These are phyloP conservation scores for Parnassius orleans DNA, from an alignment of 2,888 invertebrate species.

Conservation along the genomic window DNA sequence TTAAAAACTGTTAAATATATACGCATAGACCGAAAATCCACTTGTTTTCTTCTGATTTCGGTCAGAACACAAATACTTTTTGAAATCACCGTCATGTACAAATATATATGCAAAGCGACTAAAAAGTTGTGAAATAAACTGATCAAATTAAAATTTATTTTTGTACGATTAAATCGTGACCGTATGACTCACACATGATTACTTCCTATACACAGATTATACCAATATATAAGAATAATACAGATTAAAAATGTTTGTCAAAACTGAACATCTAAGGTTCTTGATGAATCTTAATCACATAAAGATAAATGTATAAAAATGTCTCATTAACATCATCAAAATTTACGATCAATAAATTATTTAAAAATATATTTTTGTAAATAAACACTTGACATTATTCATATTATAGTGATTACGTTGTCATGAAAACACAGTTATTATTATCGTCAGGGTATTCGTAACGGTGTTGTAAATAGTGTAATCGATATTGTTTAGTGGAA, in stretches of 20 bases:
- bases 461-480: constrained; percentile 29
- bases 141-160: constrained; percentile 3
- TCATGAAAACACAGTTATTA: constrained; percentile 2
- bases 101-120: constrained; percentile 11
- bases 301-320: not conserved
- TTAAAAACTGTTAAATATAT: constrained; percentile 2
- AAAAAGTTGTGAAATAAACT: constrained; percentile 1
- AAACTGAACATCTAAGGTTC: not conserved
- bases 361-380: constrained; percentile 38
- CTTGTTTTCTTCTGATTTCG: constrained; percentile 16
- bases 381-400: constrained; percentile 30
- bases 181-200: constrained; percentile 3
- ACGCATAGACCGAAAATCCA: constrained; percentile 5
- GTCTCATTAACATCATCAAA: not conserved
- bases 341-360: not conserved
- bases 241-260: constrained; percentile 3
- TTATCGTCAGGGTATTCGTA: constrained; percentile 34
- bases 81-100: constrained; percentile 26
- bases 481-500: constrained; percentile 22
- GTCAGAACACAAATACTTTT: constrained; percentile 11
- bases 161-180: constrained; percentile 20
- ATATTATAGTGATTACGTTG: constrained; percentile 17
- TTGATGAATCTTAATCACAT: not conserved
- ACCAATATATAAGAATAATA: not conserved
- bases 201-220: constrained; percentile 14